A percentile compares a stretch with the other conserved stretches of the same genome.
These are phyloP conservation scores for Taphrorychus bicolor DNA, from an alignment of 2,888 invertebrate genomes.

Conservation along the genomic window DNA sequence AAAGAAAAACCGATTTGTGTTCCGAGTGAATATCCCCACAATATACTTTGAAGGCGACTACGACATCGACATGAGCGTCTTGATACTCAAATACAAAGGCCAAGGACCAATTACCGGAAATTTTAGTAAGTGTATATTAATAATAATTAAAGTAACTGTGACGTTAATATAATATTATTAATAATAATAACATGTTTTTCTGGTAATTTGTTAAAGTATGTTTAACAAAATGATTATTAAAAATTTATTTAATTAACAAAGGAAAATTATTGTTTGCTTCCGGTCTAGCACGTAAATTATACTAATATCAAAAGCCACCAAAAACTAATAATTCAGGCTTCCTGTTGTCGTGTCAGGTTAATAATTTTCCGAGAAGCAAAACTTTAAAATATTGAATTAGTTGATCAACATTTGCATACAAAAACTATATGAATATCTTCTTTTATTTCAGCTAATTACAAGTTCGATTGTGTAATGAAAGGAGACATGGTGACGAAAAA, in stretches of 20 bases:
- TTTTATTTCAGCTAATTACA: slow-evolving; percentile 66
- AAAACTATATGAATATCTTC: background rate
- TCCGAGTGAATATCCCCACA: slow-evolving; percentile 66
- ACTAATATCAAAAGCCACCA: no score
- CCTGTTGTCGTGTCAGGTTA: no score
- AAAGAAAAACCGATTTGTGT: slow-evolving; percentile 68
- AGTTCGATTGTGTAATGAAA: slow-evolving; percentile 69
- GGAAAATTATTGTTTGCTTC: no score
- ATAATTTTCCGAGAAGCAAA: background rate
- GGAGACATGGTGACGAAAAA: slow-evolving; percentile 66
- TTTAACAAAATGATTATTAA: no score
- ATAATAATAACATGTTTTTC: no score
- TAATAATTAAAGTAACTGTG: no score
- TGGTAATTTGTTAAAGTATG: no score
- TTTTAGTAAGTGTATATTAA: slow-evolving; percentile 68
- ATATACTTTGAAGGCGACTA: slow-evolving; percentile 72
- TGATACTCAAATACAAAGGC: slow-evolving; percentile 69
- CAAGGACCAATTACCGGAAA: slow-evolving; percentile 71
- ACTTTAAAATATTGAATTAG: background rate
- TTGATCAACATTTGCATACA: background rate
- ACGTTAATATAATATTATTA: no score
- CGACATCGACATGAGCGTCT: slow-evolving; percentile 71
- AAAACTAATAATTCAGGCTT: no score
- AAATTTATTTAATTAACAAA: no score
- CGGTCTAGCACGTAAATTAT: no score